Percentiles rank a stretch among this genome's conserved stretches.
Conservation (phyloP, 2,113 vertebrate genomes). For the Otocyon megalotis region DNA sequence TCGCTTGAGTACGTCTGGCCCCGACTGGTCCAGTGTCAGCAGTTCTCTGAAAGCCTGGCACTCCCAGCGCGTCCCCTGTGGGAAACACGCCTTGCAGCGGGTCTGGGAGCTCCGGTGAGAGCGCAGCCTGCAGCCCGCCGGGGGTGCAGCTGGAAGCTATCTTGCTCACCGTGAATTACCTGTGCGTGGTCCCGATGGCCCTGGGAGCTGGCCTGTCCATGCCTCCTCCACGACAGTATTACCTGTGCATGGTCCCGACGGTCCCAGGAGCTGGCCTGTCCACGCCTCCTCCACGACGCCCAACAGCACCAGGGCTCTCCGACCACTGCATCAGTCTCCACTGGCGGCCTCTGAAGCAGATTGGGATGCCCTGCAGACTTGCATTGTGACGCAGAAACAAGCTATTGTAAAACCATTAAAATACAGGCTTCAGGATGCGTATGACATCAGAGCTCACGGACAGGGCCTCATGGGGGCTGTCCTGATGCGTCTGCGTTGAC, state of each 20-base stretch:
- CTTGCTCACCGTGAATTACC: conserved; percentile 58
- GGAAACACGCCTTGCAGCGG: rapidly evolving
- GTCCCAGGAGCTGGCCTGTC: too few species aligned
- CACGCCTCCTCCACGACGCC: neutral
- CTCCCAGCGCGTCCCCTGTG: rapidly evolving
- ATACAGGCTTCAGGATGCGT: neutral
- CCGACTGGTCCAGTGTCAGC: too few species aligned
- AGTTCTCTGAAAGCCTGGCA: rapidly evolving
- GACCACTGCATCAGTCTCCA: conserved; percentile 22
- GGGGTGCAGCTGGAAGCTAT: neutral
- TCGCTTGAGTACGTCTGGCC: rapidly evolving
- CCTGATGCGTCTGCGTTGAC: rapidly evolving
- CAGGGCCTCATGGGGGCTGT: neutral
- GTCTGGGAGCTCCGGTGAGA: rapidly evolving
- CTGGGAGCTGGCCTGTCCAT: neutral
- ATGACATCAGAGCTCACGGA: neutral
- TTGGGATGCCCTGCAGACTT: neutral
- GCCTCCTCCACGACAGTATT: neutral
- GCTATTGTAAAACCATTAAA: conserved; percentile 62
- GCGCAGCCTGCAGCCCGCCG: neutral
- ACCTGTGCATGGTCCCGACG: too few species aligned
- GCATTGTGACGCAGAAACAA: neutral
- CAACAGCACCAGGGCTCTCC: neutral
- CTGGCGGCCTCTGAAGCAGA: conserved; percentile 11
- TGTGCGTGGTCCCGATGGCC: neutral